Base-by-base conservation (phyloP, 2,888 invertebrate species). In the Myopa testacea region DNA sequence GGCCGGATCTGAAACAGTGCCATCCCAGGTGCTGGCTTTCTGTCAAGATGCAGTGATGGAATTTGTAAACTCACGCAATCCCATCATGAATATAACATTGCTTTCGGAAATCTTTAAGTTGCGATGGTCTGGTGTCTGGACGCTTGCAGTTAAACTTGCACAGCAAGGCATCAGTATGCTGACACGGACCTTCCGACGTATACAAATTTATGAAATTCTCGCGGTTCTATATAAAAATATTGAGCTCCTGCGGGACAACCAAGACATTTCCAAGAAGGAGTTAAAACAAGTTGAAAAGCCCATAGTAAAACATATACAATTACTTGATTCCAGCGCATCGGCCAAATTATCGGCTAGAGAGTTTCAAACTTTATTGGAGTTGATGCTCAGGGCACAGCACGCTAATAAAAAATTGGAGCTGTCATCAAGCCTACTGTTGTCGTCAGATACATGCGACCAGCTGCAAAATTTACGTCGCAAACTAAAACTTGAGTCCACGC, bases 151-250 rank as follows among this genome's bases (percentile, higher is more conserved):
- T 0, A 84, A 91, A 72, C 85, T 94, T 73, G 89, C 92, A n/a
- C 90, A 91, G 38, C 92, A 92, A 84, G 90, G 93, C 75, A 93
- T 94, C 79, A 91, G 91, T 75, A 86, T 89, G 26, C 90, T 91
- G 34, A 91, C 93, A 4, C 90, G 94, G 79, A 92, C 92, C 50
- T 94, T 93, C 83, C 90, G 93, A 38, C 91, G 93, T 65, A 92
- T 91, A 80, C 94, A 94, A 88, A 93, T 93, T 0, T 84, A 93
- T 1, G 93, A 94, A 84, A 88, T 95, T 78, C 85, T 94, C 68
- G 89, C 90, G n/a, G 90, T 92, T 4, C 93, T 94, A 81, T 94
- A 93, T 86, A 90, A 91, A 70, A 92, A 93, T 82, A 88, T 83
- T 74, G 83, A 84, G 67, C 76, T 87, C 4, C 82, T 86, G n/a